Conservation (phyloP, 1,140 invertebrate species). For the Cotesia vestalis region DNA sequence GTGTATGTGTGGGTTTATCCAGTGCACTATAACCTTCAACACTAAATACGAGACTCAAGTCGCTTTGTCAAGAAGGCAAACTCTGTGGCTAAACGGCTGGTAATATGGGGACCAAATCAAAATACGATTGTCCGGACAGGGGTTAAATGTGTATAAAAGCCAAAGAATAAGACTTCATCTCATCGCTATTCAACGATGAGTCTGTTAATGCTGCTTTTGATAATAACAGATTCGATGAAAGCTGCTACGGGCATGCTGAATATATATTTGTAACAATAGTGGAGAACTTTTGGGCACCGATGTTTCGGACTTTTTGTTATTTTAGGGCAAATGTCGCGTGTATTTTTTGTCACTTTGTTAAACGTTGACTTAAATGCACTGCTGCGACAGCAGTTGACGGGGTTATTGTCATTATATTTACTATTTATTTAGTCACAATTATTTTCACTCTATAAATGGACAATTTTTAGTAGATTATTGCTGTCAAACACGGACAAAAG, state of each 20-base stretch:
- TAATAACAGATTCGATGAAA: conserved; percentile 18
- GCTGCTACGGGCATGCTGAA: conserved; percentile 1
- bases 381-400: neutral
- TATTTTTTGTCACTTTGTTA: conserved; percentile 11
- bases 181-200: too few species aligned
- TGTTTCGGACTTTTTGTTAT: conserved; percentile 32
- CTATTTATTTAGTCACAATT: conserved; percentile 2
- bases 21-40: conserved; percentile 12
- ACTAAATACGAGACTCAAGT: conserved; percentile 46
- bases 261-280: conserved; percentile 12
- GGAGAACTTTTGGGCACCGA: neutral
- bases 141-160: conserved; percentile 11
- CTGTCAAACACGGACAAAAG: too few species aligned
- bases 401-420: neutral
- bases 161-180: conserved; percentile 13
- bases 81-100: conserved; percentile 56
- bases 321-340: conserved; percentile 42
- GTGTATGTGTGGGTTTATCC: neutral
- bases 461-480: too few species aligned
- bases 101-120: conserved; percentile 59
- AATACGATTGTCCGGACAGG: conserved; percentile 55
- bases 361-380: conserved; percentile 4
- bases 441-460: neutral
- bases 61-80: conserved; percentile 66
- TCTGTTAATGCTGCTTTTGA: conserved; percentile 14